Evolutionary conservation across 2,797 vertebrate genomes (phyloP), one percentile per base, ranked within the genome.

Genomic region (Meda fulgida): DNA sequence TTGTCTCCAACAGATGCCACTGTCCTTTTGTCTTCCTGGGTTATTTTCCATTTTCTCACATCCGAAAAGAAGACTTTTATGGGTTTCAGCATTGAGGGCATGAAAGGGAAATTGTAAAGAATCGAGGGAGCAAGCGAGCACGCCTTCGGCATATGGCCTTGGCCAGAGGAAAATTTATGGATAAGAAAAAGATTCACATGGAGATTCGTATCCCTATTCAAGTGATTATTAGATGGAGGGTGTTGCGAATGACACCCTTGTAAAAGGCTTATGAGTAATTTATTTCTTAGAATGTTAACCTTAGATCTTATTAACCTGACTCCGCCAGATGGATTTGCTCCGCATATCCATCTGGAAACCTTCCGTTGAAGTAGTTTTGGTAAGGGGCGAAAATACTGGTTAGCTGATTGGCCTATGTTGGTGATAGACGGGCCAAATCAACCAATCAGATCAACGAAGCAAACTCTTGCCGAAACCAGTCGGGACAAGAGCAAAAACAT

Each of bases 1-100:
- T 89, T 92, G 89, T 91, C 38, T 65, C 70, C 73, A 87, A 92
- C 92, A 92, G 92, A 92, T 92, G 91, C 87, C 81, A 58, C 73
- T 16, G 4, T 84, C 40, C 67, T 58, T 73, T 86, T 63, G 58
- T 29, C 26, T 29, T 29, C 5, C 58, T 26, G 26, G 26, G 6
- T 63, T 63, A 26, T 63, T 63, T 82, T 84, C 84, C 55, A 84
- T 67, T 71, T 73, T 80, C 31, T 51, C 5, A 14, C 26, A 46
- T 82, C 83, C 82, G 34, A 60, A 65, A 90, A 86, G 87, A 89
- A 19, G 78, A 86, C 65, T 40, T 63, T 38, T 86, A 73, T 77
- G 75, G 73, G 90, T 83, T 90, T 92, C 88, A 77, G 31, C 86
- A 34, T 86, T 53, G 7, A 78, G 77, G 77, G 78, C 70, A 38